phyloP scores from a whole-genome alignment of 1,140 invertebrate genomes.

The Piezodorus guildinii region DNA sequence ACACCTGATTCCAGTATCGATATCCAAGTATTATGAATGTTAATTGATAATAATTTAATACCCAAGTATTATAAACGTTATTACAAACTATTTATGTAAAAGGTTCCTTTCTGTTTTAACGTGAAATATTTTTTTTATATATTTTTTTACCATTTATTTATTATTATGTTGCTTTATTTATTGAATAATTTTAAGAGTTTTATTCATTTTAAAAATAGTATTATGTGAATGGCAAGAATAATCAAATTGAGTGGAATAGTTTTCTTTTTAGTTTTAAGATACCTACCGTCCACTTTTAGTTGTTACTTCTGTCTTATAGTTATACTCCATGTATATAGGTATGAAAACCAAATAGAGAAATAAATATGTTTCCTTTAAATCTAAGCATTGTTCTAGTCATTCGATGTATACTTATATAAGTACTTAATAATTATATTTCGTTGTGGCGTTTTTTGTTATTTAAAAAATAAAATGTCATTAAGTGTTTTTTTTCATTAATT shows the following conservation, averaged over 20 bases:
- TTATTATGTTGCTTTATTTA: background rate
- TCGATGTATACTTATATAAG: conserved; percentile 2
- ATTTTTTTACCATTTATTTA: conserved; percentile 12
- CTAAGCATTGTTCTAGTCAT: conserved; percentile 9
- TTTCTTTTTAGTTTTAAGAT: conserved; percentile 13
- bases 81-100: background rate
- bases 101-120: conserved; percentile 3
- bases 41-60: background rate
- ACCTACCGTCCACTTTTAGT: conserved; percentile 13
- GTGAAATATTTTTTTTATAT: conserved; percentile 10
- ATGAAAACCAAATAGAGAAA: background rate
- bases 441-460: background rate
- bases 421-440: background rate
- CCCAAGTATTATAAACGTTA: conserved; percentile 13
- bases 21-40: conserved; percentile 12
- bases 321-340: background rate
- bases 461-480: too few relatives aligned
- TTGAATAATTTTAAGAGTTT: background rate
- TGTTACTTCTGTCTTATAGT: background rate
- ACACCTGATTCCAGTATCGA: background rate
- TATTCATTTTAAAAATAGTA: background rate
- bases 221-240: background rate
- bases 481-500: too few relatives aligned
- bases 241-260: background rate
- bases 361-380: conserved; percentile 9